Percentiles rank a stretch among this genome's conserved stretches.
phyloP scores from a whole-genome alignment of 2,797 vertebrate genomes.

The Lagocephalus sceleratus region DNA sequence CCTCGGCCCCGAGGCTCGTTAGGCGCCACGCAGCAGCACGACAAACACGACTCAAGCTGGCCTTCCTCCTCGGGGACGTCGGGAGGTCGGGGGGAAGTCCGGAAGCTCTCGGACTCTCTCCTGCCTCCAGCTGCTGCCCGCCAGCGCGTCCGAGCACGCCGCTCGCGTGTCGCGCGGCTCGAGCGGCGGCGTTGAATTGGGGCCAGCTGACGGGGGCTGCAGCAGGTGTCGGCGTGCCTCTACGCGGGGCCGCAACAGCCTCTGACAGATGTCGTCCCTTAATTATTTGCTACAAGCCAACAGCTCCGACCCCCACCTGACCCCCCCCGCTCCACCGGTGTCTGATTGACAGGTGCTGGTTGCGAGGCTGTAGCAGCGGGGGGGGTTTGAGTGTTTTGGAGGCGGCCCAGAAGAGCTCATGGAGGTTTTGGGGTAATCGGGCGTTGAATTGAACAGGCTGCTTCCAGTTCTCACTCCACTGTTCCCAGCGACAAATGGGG shows the following conservation, averaged over 20 bases:
- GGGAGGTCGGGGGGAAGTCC: too few species aligned
- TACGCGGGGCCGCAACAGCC: slow-evolving; percentile 22
- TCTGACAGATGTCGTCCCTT: slow-evolving; percentile 49
- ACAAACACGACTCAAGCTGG: too few species aligned
- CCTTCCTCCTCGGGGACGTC: too few species aligned
- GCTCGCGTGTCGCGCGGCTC: neutral
- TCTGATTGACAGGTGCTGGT: too few species aligned
- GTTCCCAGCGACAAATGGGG: slow-evolving; percentile 9
- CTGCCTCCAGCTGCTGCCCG: too few species aligned
- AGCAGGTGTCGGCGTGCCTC: slow-evolving; percentile 11
- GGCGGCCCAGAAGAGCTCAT: slow-evolving; percentile 42
- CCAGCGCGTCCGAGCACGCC: neutral
- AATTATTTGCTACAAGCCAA: slow-evolving; percentile 44
- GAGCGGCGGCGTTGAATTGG: slow-evolving; percentile 22
- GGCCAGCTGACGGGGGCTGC: slow-evolving; percentile 3
- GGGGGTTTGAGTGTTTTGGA: slow-evolving; percentile 43
- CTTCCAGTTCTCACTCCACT: slow-evolving; percentile 30
- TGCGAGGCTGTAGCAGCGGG: neutral
- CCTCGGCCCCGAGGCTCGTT: too few species aligned
- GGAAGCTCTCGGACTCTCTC: too few species aligned
- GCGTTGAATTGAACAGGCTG: slow-evolving; percentile 46
- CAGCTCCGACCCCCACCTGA: slow-evolving; percentile 6
- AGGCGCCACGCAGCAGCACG: too few species aligned
- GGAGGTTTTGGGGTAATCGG: slow-evolving; percentile 56
- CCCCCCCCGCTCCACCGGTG: too few species aligned